Evolutionary conservation across 64 coral and sea anemone species (phyloP).

Genomic region (Actinia equina): DNA sequence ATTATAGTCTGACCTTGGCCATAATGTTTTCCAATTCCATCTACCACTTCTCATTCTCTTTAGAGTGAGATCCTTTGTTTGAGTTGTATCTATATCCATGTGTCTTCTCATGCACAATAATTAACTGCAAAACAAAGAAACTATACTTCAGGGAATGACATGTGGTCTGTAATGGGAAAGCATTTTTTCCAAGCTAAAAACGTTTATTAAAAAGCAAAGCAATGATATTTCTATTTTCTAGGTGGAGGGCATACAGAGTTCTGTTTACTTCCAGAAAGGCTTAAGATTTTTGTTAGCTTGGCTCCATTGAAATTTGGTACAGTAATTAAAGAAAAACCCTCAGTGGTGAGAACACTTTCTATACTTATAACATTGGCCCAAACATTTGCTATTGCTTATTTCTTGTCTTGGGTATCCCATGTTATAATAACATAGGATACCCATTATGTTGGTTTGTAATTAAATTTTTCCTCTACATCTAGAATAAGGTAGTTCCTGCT

Average conservation of each 20-base stretch:
- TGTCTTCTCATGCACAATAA: too few relatives aligned
- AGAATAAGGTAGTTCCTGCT: neutral
- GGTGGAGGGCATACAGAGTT: slow-evolving; percentile 51
- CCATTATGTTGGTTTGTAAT: neutral
- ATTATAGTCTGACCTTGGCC: too few relatives aligned
- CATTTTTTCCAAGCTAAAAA: neutral
- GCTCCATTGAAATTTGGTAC: neutral
- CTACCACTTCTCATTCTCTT: too few relatives aligned
- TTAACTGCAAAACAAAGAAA: too few relatives aligned
- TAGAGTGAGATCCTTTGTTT: neutral
- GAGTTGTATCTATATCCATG: neutral
- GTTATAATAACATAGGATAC: neutral
- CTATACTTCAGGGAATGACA: too few relatives aligned
- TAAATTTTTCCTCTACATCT: neutral
- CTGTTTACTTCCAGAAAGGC: slow-evolving; percentile 62
- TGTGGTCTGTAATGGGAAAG: too few relatives aligned
- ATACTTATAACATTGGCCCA: neutral
- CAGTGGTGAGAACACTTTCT: neutral
- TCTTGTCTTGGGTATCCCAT: neutral
- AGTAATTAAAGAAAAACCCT: neutral
- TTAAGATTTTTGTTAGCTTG: slow-evolving; percentile 50
- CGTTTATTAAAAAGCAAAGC: neutral
- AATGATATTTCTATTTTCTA: neutral
- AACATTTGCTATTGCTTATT: neutral
- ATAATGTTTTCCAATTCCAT: neutral